phyloP scores from a whole-genome alignment of 2,797 vertebrate species.

The Buceros bicornis region DNA sequence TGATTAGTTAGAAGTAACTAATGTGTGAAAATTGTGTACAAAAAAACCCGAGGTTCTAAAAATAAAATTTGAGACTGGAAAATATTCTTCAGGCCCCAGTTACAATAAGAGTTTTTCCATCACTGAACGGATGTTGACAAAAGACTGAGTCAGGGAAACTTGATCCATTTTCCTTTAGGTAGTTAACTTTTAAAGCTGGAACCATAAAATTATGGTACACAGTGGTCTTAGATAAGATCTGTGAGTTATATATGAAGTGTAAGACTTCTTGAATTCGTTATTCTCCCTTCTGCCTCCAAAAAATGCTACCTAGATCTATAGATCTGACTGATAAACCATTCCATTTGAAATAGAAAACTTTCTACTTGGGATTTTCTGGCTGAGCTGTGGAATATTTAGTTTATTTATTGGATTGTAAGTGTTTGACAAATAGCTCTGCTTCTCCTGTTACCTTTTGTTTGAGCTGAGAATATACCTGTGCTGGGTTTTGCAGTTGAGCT shows the following conservation, averaged over 20 bases:
- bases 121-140: neutral
- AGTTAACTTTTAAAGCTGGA: constrained; percentile 67
- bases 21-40: neutral
- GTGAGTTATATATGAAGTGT: constrained; percentile 60
- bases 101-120: constrained; percentile 4
- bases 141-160: constrained; percentile 36
- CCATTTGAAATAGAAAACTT: constrained; percentile 63
- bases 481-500: neutral
- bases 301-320: constrained; percentile 17
- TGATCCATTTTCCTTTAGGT: constrained; percentile 58
- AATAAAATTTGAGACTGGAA: neutral
- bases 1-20: neutral
- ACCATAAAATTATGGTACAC: constrained; percentile 54
- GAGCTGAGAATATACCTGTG: neutral
- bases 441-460: neutral
- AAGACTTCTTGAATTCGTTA: constrained; percentile 64
- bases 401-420: constrained; percentile 71
- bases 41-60: constrained; percentile 6
- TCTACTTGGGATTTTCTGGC: constrained; percentile 66
- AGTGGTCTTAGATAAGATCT: constrained; percentile 69
- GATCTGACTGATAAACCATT: constrained; percentile 64
- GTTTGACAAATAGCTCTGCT: constrained; percentile 70
- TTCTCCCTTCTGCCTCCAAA: constrained; percentile 23
- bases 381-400: constrained; percentile 63
- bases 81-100: neutral